These are phyloP conservation scores for Pelmatolapia mariae DNA, from an alignment of 2,113 vertebrate species.

Conservation along the genomic window DNA sequence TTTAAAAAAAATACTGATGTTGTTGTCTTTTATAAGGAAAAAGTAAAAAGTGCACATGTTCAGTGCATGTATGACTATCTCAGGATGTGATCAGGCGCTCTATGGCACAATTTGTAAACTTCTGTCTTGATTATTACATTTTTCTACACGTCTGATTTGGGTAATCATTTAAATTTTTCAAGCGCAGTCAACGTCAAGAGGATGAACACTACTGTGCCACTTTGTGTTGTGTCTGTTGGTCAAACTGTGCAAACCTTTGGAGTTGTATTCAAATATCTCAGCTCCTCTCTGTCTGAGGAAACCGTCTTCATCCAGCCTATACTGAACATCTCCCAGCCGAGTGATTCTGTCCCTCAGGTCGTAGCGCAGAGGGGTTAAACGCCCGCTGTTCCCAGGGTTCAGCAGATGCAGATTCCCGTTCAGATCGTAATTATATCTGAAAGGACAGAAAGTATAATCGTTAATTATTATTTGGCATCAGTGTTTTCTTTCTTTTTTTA, in stretches of 20 bases:
- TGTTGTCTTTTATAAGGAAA: not conserved
- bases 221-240: not conserved
- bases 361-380: constrained; percentile 88
- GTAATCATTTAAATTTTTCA: not conserved
- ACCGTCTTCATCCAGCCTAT: constrained; percentile 91
- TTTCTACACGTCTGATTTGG: not conserved
- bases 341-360: constrained; percentile 96
- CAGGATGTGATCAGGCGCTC: not conserved
- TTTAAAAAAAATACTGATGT: not conserved
- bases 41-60: not conserved
- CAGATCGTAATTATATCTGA: constrained; percentile 88
- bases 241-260: constrained; percentile 73
- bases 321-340: constrained; percentile 91
- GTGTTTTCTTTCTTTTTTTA: not conserved
- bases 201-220: not conserved
- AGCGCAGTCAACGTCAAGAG: not conserved
- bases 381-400: constrained; percentile 90
- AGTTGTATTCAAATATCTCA: constrained; percentile 97
- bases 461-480: not conserved
- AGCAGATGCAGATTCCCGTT: constrained; percentile 96
- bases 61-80: not conserved
- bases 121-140: not conserved
- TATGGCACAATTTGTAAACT: rapidly evolving
- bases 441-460: not conserved
- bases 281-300: constrained; percentile 93